Conservation (phyloP, 92 coral and sea anemone species). For the Porites lobata region DNA sequence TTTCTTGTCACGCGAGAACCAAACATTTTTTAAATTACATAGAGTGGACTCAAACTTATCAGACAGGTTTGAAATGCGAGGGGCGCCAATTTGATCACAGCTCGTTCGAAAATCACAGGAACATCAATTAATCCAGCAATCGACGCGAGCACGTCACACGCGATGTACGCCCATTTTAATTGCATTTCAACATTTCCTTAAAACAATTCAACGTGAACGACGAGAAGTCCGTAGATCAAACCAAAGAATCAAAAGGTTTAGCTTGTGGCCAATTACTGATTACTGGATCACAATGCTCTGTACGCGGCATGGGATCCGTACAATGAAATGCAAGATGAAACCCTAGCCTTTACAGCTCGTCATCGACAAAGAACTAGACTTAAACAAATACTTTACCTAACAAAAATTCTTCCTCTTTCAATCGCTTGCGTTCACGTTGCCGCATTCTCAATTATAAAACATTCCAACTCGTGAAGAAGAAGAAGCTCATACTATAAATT, state of each 20-base stretch:
- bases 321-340: no score
- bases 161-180: neutral
- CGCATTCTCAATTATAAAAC: slow-evolving; percentile 12
- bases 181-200: neutral
- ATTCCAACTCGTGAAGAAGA: neutral
- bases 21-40: no score
- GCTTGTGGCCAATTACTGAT: no score
- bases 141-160: neutral
- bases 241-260: neutral
- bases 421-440: slow-evolving; percentile 28
- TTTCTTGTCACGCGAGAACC: no score
- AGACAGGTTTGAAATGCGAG: no score
- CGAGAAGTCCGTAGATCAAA: neutral
- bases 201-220: neutral
- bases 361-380: neutral
- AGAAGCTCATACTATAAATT: neutral
- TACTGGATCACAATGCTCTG: no score
- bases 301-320: no score
- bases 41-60: no score
- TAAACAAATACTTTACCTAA: slow-evolving; percentile 3
- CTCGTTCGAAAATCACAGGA: no score
- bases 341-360: no score
- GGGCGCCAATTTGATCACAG: no score
- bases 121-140: no score
- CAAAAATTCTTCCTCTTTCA: neutral